phyloP scores from a whole-genome alignment of 2,797 vertebrate species.

The Paedocypris micromegethes region DNA sequence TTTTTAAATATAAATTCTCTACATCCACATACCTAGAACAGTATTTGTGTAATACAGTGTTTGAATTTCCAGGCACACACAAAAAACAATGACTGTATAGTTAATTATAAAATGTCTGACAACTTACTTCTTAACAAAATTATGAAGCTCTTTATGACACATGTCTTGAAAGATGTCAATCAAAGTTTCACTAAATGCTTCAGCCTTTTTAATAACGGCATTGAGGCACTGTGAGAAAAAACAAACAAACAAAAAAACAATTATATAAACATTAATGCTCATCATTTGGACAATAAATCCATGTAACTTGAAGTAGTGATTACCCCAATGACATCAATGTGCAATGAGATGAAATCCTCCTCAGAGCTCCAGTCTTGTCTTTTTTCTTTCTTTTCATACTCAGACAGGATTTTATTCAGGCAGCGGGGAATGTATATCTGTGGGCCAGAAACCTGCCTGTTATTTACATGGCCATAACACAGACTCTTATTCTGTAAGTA shows the following conservation, averaged over 20 bases:
- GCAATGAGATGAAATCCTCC: conserved; percentile 51
- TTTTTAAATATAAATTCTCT: conserved; percentile 37
- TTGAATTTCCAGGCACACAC: not conserved
- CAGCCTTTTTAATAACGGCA: conserved; percentile 6
- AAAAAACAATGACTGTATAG: not conserved
- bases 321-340: conserved; percentile 62
- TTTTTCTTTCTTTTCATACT: not conserved
- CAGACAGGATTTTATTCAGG: conserved; percentile 49
- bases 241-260: not conserved
- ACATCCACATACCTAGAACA: conserved; percentile 49
- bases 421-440: conserved; percentile 35
- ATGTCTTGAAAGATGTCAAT: conserved; percentile 17
- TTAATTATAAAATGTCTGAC: not conserved
- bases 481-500: too few relatives aligned
- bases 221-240: conserved; percentile 50
- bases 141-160: conserved; percentile 55
- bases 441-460: not conserved
- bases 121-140: conserved; percentile 53
- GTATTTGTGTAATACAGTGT: not conserved
- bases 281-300: not conserved
- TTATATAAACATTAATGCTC: not conserved
- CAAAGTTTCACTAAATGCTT: conserved; percentile 34
- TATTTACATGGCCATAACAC: too few relatives aligned
- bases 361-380: conserved; percentile 23
- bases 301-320: not conserved